Conservation (phyloP, 2,888 invertebrate genomes). For the Melinopterus prodromus region DNA sequence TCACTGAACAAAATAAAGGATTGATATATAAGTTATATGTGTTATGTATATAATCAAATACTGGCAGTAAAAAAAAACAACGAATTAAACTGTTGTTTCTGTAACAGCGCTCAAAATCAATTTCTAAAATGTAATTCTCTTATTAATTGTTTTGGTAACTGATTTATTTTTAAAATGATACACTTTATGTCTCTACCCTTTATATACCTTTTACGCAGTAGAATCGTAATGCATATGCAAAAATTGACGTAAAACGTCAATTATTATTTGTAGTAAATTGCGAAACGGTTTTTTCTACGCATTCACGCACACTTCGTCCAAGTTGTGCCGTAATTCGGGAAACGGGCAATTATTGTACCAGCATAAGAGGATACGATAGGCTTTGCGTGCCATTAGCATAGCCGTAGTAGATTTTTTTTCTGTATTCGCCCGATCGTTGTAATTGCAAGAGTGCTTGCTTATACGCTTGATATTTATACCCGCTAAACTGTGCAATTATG, state of each 20-base stretch:
- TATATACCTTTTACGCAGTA: background rate
- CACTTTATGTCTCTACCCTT: background rate
- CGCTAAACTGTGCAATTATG: constrained; percentile 27
- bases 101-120: no score
- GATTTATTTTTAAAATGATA: no score
- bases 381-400: constrained; percentile 15
- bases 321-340: background rate
- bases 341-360: constrained; percentile 21
- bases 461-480: constrained; percentile 1
- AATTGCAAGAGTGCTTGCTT: background rate
- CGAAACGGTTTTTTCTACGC: background rate
- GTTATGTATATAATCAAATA: no score
- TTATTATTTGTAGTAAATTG: background rate
- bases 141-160: no score
- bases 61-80: no score
- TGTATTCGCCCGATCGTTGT: constrained; percentile 4
- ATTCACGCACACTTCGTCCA: background rate
- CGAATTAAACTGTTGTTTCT: no score
- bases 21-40: no score
- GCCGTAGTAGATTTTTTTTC: constrained; percentile 14
- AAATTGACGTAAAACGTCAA: background rate
- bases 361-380: constrained; percentile 14
- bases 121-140: no score
- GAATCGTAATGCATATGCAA: background rate
- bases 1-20: no score